Evolutionary conservation across 92 coral and sea anemone genomes (phyloP).

Genomic region (Pocillopora grandis): DNA sequence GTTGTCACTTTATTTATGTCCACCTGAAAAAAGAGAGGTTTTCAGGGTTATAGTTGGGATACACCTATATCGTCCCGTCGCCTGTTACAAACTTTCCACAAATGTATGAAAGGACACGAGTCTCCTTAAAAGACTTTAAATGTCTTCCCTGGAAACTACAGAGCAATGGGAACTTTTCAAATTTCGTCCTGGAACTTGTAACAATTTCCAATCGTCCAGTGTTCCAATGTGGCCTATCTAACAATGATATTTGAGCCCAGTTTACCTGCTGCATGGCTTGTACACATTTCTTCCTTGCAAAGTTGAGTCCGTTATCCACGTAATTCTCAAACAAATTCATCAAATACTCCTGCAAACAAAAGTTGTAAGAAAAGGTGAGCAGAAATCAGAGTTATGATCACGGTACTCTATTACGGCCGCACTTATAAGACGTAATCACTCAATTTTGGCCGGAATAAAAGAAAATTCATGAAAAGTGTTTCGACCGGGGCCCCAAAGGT

Average conservation of each 20-base stretch:
- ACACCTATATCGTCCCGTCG: no score
- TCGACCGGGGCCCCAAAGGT: no score
- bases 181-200: no score
- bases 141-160: no score
- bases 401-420: not conserved
- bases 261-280: slow-evolving; percentile 96
- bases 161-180: no score
- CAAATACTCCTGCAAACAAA: slow-evolving; percentile 75
- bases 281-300: slow-evolving; percentile 85
- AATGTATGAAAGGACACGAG: no score
- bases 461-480: no score
- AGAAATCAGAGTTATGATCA: not conserved
- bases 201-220: not conserved
- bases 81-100: no score
- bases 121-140: no score
- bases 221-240: not conserved
- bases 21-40: slow-evolving; percentile 52
- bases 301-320: slow-evolving; percentile 90
- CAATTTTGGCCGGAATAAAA: no score
- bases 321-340: slow-evolving; percentile 89
- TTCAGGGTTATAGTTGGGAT: not conserved
- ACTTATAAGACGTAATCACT: no score
- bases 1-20: slow-evolving; percentile 92
- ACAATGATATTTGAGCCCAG: not conserved
- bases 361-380: not conserved